A percentile compares a stretch with the other conserved stretches of the same genome.
phyloP scores from a whole-genome alignment of 2,113 vertebrate genomes.

The Nymphicus hollandicus region DNA sequence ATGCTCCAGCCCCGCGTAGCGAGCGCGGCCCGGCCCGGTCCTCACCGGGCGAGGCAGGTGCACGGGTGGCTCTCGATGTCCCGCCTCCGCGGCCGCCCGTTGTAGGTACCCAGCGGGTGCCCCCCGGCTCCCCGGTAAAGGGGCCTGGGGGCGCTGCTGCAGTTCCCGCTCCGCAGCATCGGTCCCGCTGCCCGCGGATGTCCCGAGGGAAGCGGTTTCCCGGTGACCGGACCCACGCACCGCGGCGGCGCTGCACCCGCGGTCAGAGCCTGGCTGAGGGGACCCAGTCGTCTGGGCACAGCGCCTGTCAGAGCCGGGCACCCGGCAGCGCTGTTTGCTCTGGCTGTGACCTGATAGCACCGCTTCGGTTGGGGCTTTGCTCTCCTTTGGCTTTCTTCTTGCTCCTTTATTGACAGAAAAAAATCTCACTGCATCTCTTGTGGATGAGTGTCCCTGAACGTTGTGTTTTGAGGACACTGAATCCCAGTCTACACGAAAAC shows the following conservation, averaged over 20 bases:
- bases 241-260: no score
- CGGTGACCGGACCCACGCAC: not conserved
- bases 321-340: no score
- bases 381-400: not conserved
- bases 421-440: not conserved
- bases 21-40: no score
- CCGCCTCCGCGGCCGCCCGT: no score
- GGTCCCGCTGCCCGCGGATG: not conserved
- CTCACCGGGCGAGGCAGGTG: no score
- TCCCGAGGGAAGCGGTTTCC: not conserved
- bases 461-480: not conserved
- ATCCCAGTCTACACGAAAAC: not conserved
- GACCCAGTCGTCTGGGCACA: not conserved
- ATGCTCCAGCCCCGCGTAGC: no score
- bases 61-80: not conserved
- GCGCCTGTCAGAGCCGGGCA: not conserved
- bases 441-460: rapidly evolving
- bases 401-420: not conserved
- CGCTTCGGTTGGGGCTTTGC: rapidly evolving
- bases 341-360: not conserved
- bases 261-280: not conserved
- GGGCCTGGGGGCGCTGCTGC: not conserved
- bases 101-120: no score
- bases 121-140: not conserved
- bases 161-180: not conserved